Percentiles rank a stretch among this genome's conserved stretches.
Evolutionary conservation across 2,797 vertebrate species (phyloP).

Genomic region (Streptopelia turtur): DNA sequence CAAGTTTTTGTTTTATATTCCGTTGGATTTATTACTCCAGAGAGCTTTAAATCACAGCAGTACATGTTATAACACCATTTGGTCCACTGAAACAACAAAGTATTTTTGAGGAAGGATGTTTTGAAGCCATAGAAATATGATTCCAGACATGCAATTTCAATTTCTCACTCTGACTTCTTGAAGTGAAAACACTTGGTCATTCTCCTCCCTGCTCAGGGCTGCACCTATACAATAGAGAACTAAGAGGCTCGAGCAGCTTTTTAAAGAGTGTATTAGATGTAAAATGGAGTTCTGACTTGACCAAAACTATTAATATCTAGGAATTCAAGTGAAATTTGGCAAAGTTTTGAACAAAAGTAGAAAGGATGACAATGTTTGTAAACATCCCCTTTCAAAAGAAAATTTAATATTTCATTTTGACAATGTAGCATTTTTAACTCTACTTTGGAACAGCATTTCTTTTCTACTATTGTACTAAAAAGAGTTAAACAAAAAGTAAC

Average conservation of each 20-base stretch:
- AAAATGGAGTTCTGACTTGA: not conserved
- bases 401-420: not conserved
- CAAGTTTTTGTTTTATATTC: not conserved
- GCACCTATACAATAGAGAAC: not conserved
- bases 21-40: not conserved
- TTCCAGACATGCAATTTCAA: not conserved
- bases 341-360: not conserved
- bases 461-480: not conserved
- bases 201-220: not conserved
- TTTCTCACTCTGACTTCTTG: not conserved
- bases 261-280: not conserved
- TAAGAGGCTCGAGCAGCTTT: not conserved
- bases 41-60: not conserved
- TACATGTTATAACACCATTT: not conserved
- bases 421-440: not conserved
- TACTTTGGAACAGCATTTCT: not conserved
- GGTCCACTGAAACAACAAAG: not conserved
- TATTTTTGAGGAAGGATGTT: not conserved
- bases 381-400: not conserved
- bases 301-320: not conserved
- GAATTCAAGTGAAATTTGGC: not conserved
- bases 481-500: not conserved
- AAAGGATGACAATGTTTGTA: not conserved
- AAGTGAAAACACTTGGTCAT: not conserved
- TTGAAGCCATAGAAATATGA: not conserved